Base-by-base conservation (phyloP, 2,113 vertebrate species). In the Chlorodrepanis virens region DNA sequence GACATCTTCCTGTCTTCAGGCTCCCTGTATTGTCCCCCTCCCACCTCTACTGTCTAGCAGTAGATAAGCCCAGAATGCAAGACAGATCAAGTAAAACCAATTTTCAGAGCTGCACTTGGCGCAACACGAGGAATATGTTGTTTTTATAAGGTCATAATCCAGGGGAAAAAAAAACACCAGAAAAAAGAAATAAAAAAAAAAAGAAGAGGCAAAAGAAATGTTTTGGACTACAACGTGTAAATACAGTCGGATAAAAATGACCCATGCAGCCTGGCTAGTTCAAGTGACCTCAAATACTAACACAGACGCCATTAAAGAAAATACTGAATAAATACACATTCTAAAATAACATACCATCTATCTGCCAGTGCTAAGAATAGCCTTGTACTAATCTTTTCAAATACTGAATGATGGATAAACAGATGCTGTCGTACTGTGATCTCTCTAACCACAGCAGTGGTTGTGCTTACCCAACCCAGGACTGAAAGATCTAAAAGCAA, bases 311-410 rank as follows among this genome's bases (percentile, higher is more conserved):
- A 82, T 86, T 53, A 79, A 85, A 89, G 78, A 79, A 88, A 87
- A 70, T 37, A 87, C 42, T 61, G 82, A 92, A 90, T 86, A 95
- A 95, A 94, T 69, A 88, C 75, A 82, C 5, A 10, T 59, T 93
- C 72, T 81, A 93, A 90, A 96, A 84, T 61, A 83, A 91, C 86
- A 91, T n/a, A 78, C 49, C 57, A 84, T 90, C 72, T 89, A 90
- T 75, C 56, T 71, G 76, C 39, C 65, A 71, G 69, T 49, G 57
- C 72, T 96, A 89, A 95, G 78, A 95, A 91, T 64, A 93, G 63
- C 63, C n/a, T 72, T 1, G 2, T 37, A 81, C 83, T 96, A 92
- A 95, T 90, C 85, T 82, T 57, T 74, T 96, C 65, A 91, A 94
- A 74, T 53, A 94, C 64, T 77, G 68, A 91, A 69, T 29, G 40